phyloP scores from a whole-genome alignment of 2,113 vertebrate genomes.

The Mungos mungo region DNA sequence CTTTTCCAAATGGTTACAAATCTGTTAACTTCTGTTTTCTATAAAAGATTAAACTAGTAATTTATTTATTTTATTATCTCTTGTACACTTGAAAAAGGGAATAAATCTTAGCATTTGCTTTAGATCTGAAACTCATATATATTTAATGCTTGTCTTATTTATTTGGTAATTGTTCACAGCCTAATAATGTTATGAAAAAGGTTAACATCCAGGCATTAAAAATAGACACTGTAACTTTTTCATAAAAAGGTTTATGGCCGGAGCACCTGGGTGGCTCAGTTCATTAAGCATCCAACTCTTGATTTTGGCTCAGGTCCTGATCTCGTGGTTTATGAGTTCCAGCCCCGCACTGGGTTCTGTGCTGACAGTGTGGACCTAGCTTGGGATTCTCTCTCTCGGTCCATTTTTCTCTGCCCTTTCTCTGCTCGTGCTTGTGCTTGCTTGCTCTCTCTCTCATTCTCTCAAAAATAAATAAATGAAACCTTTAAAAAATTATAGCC shows the following conservation, averaged over 20 bases:
- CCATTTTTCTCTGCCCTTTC: too few species aligned
- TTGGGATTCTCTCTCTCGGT: too few species aligned
- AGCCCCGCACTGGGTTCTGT: too few species aligned
- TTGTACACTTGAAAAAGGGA: background rate
- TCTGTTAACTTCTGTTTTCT: background rate
- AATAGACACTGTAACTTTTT: background rate
- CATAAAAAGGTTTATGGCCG: background rate
- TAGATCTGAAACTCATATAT: background rate
- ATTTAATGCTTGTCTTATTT: background rate
- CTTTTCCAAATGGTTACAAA: background rate
- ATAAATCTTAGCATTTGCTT: background rate
- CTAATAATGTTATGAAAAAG: background rate
- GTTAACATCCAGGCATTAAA: background rate
- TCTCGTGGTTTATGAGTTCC: too few species aligned
- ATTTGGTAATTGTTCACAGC: background rate
- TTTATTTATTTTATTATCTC: background rate
- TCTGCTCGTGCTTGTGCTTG: too few species aligned
- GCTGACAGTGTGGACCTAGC: too few species aligned
- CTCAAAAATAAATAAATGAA: too few species aligned
- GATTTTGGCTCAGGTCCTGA: too few species aligned
- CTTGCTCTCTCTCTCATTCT: too few species aligned
- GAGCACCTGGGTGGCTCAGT: too few species aligned
- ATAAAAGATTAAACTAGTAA: background rate
- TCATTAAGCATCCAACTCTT: too few species aligned
- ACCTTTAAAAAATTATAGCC: slow-evolving; percentile 12